Evolutionary conservation across 2,113 vertebrate genomes (phyloP).

Genomic region (Trinectes maculatus): DNA sequence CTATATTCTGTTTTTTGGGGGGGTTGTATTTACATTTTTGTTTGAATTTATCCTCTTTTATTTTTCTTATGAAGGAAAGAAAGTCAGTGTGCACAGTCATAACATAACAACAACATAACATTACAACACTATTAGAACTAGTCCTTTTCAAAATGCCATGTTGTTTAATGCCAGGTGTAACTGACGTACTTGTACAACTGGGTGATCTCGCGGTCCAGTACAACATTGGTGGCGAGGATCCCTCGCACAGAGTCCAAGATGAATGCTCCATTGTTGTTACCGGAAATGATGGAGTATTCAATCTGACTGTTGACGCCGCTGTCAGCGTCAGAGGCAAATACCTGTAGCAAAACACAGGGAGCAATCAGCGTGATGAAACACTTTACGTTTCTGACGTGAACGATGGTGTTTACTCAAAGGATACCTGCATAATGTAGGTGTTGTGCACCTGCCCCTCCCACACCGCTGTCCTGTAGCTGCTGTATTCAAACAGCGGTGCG

Average conservation of each 20-base stretch:
- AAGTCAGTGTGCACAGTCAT: no score
- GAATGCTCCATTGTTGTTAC: conserved; percentile 86
- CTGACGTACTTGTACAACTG: conserved; percentile 87
- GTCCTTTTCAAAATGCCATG: not conserved
- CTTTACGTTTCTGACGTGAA: no score
- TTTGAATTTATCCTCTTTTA: no score
- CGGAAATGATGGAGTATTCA: conserved; percentile 88
- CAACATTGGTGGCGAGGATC: conserved; percentile 81
- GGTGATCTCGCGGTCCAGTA: conserved; percentile 86
- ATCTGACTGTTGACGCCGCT: conserved; percentile 85
- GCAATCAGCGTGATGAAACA: not conserved
- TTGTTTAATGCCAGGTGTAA: not conserved
- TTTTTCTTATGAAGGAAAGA: no score
- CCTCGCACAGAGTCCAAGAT: conserved; percentile 85
- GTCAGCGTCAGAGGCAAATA: conserved; percentile 89
- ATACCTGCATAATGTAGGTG: conserved; percentile 88
- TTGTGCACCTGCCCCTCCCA: conserved; percentile 86
- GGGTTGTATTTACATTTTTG: no score
- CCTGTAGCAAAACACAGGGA: conserved; percentile 71
- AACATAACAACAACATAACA: not conserved
- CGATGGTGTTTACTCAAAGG: fast-evolving
- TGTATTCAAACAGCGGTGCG: conserved; percentile 84
- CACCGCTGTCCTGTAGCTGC: conserved; percentile 82
- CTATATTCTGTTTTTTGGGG: no score
- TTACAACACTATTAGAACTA: not conserved